These are phyloP conservation scores for Zosterops hypoxanthus DNA, from an alignment of 2,113 vertebrate species.

Conservation along the genomic window DNA sequence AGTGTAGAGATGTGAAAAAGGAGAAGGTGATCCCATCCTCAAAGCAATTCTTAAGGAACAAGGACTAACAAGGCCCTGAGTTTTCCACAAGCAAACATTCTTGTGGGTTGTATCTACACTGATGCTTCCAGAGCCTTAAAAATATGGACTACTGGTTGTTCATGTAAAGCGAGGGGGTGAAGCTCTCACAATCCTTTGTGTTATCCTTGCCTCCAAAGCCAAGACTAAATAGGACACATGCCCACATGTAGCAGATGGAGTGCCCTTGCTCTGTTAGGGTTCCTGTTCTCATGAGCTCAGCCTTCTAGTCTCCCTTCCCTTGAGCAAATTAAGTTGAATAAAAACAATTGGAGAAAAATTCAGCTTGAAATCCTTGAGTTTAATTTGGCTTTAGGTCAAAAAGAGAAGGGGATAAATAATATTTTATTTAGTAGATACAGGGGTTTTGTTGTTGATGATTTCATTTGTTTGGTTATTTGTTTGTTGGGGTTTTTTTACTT, in stretches of 20 bases:
- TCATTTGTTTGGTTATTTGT: not conserved
- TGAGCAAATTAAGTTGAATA: not conserved
- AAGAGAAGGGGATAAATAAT: constrained; percentile 8
- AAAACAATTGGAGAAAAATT: constrained; percentile 17
- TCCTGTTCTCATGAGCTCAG: not conserved
- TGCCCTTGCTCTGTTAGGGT: not conserved
- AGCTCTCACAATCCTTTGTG: not conserved
- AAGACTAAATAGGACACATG: not conserved
- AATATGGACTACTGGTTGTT: not conserved
- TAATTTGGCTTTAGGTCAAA: constrained; percentile 42
- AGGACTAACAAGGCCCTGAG: not conserved
- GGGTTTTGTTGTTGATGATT: not conserved
- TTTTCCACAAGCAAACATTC: not conserved
- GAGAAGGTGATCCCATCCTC: not conserved
- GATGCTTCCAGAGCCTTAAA: not conserved
- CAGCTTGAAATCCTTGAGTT: constrained; percentile 31
- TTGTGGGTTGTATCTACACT: not conserved
- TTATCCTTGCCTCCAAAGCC: not conserved
- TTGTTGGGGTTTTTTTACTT: not conserved
- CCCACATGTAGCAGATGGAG: not conserved
- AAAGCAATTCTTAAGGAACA: not conserved
- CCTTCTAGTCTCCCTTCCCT: not conserved
- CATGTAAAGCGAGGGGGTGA: not conserved
- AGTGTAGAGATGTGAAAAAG: not conserved
- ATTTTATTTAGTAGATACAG: constrained; percentile 19